Evolutionary conservation across 1,140 invertebrate species (phyloP), one percentile per base, ranked within the genome.

Genomic region (Papilio polytes): DNA sequence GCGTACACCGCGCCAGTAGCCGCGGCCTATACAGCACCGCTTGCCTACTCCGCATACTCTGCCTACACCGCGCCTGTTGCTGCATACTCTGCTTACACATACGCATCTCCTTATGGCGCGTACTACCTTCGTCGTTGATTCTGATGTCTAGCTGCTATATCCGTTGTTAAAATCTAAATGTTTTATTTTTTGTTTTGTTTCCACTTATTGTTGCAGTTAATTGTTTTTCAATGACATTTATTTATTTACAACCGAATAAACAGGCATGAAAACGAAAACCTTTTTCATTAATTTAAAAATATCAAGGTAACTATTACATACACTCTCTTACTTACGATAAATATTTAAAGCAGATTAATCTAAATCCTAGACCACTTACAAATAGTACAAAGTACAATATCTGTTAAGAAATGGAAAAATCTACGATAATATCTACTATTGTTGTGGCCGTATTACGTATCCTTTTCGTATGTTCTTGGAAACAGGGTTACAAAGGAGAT

Each of bases 1-100:
- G 88, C 87, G 12, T 86, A 82, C 78, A 79, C 83, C 20, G 81
- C 85, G 41, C 78, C 80, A 26, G 78, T 80, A 18, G 82, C 82
- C 9, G 80, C 80, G 2, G 36, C 36, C 6, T 41, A 41, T 7
- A 41, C 36, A 7, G 36, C 36, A 7, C 36, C 36, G 36, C 36
- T 41, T 7, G 36, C 36, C 36, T 41, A 41, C 36, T 41, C 36
- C 7, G 36, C 36, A 6, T 41, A 41, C 36, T 41, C 36, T 1
- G 36, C 36, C 0, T 41, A 41, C 36, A 41, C 36, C 36, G 36
- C 36, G 36, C 36, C 36, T 41, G 36, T 41, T 41, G 36, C 36
- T 7, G 36, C 36, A 41, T 41, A 41, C 36, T 41, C 36, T 41
- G 3, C 36, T 7, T 41, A 41, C 36, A 41, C 36, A 41, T 41